Conservation (phyloP, 2,113 vertebrate species). For the Carollia perspicillata region DNA sequence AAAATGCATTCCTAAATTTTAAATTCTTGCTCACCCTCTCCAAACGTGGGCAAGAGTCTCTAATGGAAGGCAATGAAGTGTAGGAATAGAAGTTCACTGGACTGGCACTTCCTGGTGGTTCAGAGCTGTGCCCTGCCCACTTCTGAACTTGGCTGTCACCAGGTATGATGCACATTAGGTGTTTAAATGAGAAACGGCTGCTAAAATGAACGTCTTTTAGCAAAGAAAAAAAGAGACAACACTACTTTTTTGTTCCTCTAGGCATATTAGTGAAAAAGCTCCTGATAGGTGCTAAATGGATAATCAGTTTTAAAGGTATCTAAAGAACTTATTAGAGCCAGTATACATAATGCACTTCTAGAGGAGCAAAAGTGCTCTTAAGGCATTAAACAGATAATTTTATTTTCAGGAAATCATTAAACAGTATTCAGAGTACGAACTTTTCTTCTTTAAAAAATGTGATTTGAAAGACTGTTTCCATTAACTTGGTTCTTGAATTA, state of each 20-base stretch:
- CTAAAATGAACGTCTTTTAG: background rate
- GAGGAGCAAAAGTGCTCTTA: conserved; percentile 46
- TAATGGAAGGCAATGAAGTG: background rate
- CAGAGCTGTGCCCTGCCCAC: background rate
- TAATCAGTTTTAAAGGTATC: conserved; percentile 31
- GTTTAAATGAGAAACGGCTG: background rate
- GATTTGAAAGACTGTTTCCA: conserved; percentile 43
- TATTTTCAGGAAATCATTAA: conserved; percentile 64
- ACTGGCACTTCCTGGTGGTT: background rate
- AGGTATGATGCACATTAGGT: background rate
- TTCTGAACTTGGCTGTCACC: background rate
- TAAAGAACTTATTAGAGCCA: conserved; percentile 49
- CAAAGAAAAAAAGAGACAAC: background rate
- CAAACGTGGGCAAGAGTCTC: background rate
- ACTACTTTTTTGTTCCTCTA: background rate
- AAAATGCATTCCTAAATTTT: background rate
- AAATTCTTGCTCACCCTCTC: background rate
- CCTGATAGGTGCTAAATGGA: conserved; percentile 32
- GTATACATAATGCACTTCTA: conserved; percentile 49
- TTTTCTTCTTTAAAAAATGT: conserved; percentile 38
- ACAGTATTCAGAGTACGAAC: conserved; percentile 42
- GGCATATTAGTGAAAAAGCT: background rate
- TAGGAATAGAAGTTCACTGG: background rate
- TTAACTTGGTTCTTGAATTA: conserved; percentile 40
- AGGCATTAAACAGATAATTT: conserved; percentile 54